Conservation (phyloP, 2,888 invertebrate species). For the Tetramorium bicarinatum region DNA sequence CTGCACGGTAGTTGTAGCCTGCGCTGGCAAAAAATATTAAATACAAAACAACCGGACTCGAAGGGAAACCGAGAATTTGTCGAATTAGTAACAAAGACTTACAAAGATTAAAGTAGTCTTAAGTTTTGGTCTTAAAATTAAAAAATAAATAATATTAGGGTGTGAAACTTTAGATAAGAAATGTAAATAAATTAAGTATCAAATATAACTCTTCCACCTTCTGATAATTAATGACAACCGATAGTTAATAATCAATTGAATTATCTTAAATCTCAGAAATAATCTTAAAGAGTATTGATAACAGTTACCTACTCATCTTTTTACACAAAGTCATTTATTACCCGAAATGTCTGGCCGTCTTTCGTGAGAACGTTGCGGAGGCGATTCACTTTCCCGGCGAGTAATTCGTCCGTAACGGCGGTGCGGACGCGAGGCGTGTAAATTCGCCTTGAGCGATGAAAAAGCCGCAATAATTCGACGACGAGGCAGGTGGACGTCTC, state of each 20-base stretch:
- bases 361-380: not conserved
- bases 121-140: not conserved
- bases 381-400: conserved; percentile 24
- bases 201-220: not conserved
- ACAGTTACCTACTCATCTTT: not conserved
- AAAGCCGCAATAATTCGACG: conserved; percentile 64
- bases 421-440: conserved; percentile 15
- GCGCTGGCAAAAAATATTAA: conserved; percentile 54
- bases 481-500: conserved; percentile 66
- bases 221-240: no score
- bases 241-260: not conserved
- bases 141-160: not conserved
- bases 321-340: not conserved
- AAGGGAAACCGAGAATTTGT: not conserved
- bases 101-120: not conserved
- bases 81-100: not conserved
- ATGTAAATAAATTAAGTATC: not conserved
- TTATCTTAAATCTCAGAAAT: no score
- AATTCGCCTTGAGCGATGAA: conserved; percentile 51
- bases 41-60: conserved; percentile 27
- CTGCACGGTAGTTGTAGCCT: conserved; percentile 1
- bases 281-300: not conserved
- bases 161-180: not conserved
- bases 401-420: conserved; percentile 29
- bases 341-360: not conserved